These are phyloP conservation scores for Phoenicopterus ruber DNA, from an alignment of 2,113 vertebrate genomes.

Conservation along the genomic window DNA sequence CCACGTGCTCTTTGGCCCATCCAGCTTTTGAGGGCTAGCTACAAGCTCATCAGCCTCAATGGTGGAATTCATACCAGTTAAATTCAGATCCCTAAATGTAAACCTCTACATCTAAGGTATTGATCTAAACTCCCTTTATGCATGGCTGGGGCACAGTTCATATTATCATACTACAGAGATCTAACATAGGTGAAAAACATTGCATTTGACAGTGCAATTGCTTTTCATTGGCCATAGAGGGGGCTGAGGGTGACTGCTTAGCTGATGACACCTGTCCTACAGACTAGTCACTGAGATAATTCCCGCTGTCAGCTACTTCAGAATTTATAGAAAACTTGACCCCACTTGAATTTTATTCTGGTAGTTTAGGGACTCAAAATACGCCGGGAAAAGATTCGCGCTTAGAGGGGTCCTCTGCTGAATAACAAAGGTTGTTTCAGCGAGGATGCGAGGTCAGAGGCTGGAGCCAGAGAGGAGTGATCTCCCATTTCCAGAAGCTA, in stretches of 20 bases:
- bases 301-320: not conserved
- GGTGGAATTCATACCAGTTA: not conserved
- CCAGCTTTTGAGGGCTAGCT: not conserved
- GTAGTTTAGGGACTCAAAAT: not conserved
- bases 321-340: not conserved
- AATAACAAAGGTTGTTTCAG: not conserved
- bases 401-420: not conserved
- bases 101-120: not conserved
- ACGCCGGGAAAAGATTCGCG: not conserved
- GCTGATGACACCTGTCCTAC: not conserved
- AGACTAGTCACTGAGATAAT: not conserved
- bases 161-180: not conserved
- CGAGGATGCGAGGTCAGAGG: not conserved
- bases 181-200: not conserved
- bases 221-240: not conserved
- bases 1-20: not conserved
- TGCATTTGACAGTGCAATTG: not conserved
- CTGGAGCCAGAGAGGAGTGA: not conserved
- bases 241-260: not conserved
- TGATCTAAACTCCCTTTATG: not conserved
- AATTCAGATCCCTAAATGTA: not conserved
- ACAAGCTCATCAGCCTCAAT: not conserved
- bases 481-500: not conserved
- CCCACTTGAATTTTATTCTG: not conserved
- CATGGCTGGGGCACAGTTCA: not conserved